A percentile compares a stretch with the other conserved stretches of the same genome.
Evolutionary conservation across 2,888 invertebrate species (phyloP).

Genomic region (Cacoxenus indagator): DNA sequence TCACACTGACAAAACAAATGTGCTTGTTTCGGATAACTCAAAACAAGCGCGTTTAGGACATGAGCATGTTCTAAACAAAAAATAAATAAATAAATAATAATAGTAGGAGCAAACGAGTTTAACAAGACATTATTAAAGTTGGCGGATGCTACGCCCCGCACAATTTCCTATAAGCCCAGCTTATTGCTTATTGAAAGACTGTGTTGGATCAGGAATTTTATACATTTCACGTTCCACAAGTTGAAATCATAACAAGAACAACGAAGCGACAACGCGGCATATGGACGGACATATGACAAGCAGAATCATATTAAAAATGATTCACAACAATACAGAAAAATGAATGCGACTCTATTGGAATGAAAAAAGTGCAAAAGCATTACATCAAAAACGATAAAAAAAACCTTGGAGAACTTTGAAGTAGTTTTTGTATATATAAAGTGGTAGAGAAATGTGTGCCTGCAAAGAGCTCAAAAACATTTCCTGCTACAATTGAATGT

Average conservation of each 20-base stretch:
- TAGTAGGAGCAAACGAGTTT: not conserved
- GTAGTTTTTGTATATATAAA: not conserved
- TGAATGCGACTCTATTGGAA: not conserved
- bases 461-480: constrained; percentile 33
- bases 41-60: not conserved
- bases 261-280: not conserved
- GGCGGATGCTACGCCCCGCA: not conserved
- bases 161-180: too few species aligned
- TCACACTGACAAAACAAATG: not conserved
- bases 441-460: constrained; percentile 13
- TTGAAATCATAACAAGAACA: constrained; percentile 61
- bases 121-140: constrained; percentile 9
- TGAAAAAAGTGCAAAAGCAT: constrained; percentile 20
- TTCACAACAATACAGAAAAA: not conserved
- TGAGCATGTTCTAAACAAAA: not conserved
- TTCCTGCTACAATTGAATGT: constrained; percentile 39
- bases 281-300: not conserved
- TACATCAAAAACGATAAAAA: constrained; percentile 39
- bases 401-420: constrained; percentile 12
- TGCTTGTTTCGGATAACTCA: not conserved
- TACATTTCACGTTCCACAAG: constrained; percentile 65
- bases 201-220: constrained; percentile 33
- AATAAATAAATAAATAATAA: not conserved
- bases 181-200: not conserved
- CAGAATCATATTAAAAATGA: not conserved